Evolutionary conservation across 2,888 invertebrate species (phyloP).

Genomic region (Parasteatoda lunata): DNA sequence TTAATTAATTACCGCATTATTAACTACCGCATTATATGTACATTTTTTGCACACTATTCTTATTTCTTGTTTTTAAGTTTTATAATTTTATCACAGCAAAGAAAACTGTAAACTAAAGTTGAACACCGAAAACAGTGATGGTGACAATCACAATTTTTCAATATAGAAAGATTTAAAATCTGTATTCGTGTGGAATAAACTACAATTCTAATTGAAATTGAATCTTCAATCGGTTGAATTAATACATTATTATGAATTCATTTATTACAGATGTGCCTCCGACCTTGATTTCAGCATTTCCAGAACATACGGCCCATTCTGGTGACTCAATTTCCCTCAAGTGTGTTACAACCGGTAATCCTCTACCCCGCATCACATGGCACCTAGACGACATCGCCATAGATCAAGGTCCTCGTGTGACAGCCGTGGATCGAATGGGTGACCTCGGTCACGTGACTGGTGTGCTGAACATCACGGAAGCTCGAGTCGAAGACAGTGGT

Average conservation of each 20-base stretch:
- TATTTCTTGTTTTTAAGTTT: too few relatives aligned
- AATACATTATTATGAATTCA: not conserved
- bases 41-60: too few relatives aligned
- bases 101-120: too few relatives aligned
- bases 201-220: too few relatives aligned
- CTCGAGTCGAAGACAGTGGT: constrained; percentile 52
- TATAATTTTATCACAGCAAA: too few relatives aligned
- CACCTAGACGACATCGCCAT: constrained; percentile 72
- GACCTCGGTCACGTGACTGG: constrained; percentile 74
- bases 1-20: too few relatives aligned
- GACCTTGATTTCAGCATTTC: constrained; percentile 60
- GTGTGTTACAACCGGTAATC: constrained; percentile 71
- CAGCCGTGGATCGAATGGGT: constrained; percentile 72
- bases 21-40: too few relatives aligned
- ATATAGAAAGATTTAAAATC: too few relatives aligned
- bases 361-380: constrained; percentile 71
- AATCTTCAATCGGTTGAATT: too few relatives aligned
- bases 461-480: constrained; percentile 73
- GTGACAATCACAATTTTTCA: too few relatives aligned
- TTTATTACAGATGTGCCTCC: constrained; percentile 57
- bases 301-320: constrained; percentile 50
- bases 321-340: constrained; percentile 59
- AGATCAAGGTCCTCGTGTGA: constrained; percentile 71
- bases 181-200: too few relatives aligned
- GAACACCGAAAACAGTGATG: too few relatives aligned